Percentiles rank a stretch among this genome's conserved stretches.
phyloP scores from a whole-genome alignment of 92 coral and sea anemone genomes.

The Chrysogorgia sp. region DNA sequence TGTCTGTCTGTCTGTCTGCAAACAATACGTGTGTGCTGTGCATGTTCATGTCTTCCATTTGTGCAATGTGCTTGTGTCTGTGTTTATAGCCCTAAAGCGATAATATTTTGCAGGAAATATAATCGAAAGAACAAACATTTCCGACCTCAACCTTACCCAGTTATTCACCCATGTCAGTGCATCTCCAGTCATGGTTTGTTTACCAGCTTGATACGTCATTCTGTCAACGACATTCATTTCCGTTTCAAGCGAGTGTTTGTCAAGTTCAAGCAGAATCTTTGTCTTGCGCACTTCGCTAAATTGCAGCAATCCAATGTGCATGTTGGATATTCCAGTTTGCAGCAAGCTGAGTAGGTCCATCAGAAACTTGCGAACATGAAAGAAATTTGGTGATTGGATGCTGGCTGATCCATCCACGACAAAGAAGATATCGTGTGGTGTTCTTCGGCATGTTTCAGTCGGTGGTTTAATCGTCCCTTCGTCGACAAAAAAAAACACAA shows the following conservation, averaged over 20 bases:
- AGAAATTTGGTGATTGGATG: constrained; percentile 10
- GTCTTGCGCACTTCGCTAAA: constrained; percentile 33
- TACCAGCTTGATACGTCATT: constrained; percentile 24
- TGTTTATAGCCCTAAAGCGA: too few relatives aligned
- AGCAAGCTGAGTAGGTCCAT: constrained; percentile 35
- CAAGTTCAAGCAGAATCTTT: constrained; percentile 12
- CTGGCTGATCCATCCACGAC: constrained; percentile 46
- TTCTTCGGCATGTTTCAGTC: background rate
- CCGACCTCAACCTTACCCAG: background rate
- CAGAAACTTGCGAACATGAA: constrained; percentile 26
- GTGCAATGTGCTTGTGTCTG: too few relatives aligned
- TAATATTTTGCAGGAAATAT: too few relatives aligned
- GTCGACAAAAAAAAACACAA: background rate
- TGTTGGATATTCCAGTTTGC: constrained; percentile 17
- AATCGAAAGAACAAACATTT: too few relatives aligned
- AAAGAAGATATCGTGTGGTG: constrained; percentile 41
- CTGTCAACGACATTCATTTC: constrained; percentile 7
- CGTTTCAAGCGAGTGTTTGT: background rate
- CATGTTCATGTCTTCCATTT: too few relatives aligned
- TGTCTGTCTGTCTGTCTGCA: too few relatives aligned
- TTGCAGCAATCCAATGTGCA: constrained; percentile 20
- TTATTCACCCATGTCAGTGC: constrained; percentile 18
- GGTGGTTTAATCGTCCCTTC: background rate
- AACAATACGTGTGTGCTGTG: too few relatives aligned
- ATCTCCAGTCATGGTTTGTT: constrained; percentile 36